Base-by-base conservation (phyloP, 1,140 invertebrate species). In the Orchesella cincta region DNA sequence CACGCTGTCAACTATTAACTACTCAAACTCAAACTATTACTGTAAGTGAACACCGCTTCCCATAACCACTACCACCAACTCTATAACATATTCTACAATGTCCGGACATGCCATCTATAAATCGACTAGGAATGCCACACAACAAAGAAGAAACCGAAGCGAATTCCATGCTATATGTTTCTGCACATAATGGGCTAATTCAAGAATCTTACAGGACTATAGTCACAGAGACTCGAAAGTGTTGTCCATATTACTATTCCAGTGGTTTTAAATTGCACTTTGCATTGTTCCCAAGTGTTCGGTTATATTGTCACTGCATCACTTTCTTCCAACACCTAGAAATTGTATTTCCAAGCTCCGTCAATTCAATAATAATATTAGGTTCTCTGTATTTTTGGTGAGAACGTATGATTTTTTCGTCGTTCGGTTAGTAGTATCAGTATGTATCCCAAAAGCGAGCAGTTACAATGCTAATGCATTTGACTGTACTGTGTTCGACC, bases 71-170 rank as follows among this genome's bases (percentile, higher is more conserved):
- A n/a, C 12, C 54, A 57, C 12, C 8, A 57, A n/a, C 12, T 57
- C 23, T 26, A 5, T n/a, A 57, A 26, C 54, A n/a, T n/a, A 57
- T 57, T 26, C 23, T 3, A 57, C 14, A 57, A 57, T 57, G 54
- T 57, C 54, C 26, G 54, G 54, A 57, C 14, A 16, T 57, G 54
- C 26, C 54, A 23, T 57, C 54, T 57, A 57, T 57, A 57, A 57
- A 57, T 57, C 54, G 54, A 23, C n/a, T 57, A 8, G 5, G 39
- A 5, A 18, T n/a, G 39, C 5, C 39, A 46, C 39, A 46, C 39
- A 12, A 23, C 5, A 3, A 57, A 57, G n/a, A 57, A n/a, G n/a
- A 26, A 57, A 57, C 3, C 3, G 26, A 57, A 46, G 39, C 5
- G 18, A 46, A 46, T 46, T 46, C 39, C 39, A 46, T 46, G 39